Conservation (phyloP, 2,888 invertebrate species). For the Archips crataeganus region DNA sequence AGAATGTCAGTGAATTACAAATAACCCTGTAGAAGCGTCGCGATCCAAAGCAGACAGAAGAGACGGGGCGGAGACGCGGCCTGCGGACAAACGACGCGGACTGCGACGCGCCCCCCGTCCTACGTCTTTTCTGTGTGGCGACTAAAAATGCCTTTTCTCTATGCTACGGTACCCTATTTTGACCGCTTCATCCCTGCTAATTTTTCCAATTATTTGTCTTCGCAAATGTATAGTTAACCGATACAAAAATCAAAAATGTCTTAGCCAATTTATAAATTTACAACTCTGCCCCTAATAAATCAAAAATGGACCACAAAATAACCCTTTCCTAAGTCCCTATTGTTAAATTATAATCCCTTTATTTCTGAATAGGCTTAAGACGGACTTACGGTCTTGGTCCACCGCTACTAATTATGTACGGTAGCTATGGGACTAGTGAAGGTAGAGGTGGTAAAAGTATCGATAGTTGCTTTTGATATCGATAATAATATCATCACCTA, state of each 20-base stretch:
- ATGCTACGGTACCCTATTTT: no score
- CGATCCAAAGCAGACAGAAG: no score
- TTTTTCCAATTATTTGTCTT: neutral
- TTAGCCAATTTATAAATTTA: slow-evolving; percentile 11
- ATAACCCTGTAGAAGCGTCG: no score
- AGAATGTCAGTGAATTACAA: no score
- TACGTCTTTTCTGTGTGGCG: no score
- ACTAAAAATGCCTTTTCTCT: no score
- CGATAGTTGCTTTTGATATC: neutral
- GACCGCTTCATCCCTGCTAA: neutral
- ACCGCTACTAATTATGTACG: slow-evolving; percentile 41
- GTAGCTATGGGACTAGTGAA: slow-evolving; percentile 33
- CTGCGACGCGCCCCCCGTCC: no score
- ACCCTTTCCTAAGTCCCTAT: slow-evolving; percentile 37
- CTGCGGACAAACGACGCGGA: no score
- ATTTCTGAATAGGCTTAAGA: slow-evolving; percentile 47
- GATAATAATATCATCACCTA: neutral
- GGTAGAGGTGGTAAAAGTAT: neutral
- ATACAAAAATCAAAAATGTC: neutral
- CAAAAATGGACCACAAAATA: slow-evolving; percentile 39
- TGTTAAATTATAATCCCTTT: slow-evolving; percentile 49
- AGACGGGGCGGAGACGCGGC: no score
- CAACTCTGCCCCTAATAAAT: slow-evolving; percentile 15
- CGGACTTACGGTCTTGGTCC: slow-evolving; percentile 41
- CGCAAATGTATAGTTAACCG: neutral